Base-by-base conservation (phyloP, 2,888 invertebrate genomes). In the Sicus ferrugineus region DNA sequence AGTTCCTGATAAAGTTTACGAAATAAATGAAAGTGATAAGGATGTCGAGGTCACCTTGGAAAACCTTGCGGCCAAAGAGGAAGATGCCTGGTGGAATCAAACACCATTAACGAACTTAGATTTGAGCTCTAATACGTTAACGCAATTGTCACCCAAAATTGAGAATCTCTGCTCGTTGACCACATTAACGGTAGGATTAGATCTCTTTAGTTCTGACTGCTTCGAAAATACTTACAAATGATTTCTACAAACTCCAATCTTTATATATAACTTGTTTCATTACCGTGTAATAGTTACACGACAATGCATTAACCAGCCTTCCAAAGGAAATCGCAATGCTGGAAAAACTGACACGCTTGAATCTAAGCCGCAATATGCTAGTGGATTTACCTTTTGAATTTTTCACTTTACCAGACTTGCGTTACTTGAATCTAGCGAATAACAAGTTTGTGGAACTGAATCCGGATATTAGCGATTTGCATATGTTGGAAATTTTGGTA, bases 11-110 rank as follows among this genome's bases (percentile, higher is more conserved):
- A 90, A 89, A 86, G 87, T 93, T 71, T 93, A 91, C 89, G 89
- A 88, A 75, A 90, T 93, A 78, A 90, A 93, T 80, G 90, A 91
- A 74, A 84, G 90, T 70, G 89, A 89, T 68, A 89, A 89, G 19
- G 88, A 89, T 70, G 87, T 89, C 75, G 89, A 89, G 58, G 85
- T 86, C 7, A 87, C 87, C 73, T 83, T 89, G 66, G 88, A 89
- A 30, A 68, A 78, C 9, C 65, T 84, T n/a, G 76, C 77, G 28
- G 78, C 80, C 11, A 87, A 88, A 63, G 87, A 88, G 48, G 88
- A 88, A 61, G 88, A 89, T 74, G 89, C 88, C 73, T 96, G 96
- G 96, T 95, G 95, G 95, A 93, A 92, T 81, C 90, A 91, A 78
- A 90, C 91, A 76, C 91, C 93, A 2, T 85, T 96, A 26, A 91